Conservation (phyloP, 2,797 vertebrate species). For the Brachyalestes nurse region DNA sequence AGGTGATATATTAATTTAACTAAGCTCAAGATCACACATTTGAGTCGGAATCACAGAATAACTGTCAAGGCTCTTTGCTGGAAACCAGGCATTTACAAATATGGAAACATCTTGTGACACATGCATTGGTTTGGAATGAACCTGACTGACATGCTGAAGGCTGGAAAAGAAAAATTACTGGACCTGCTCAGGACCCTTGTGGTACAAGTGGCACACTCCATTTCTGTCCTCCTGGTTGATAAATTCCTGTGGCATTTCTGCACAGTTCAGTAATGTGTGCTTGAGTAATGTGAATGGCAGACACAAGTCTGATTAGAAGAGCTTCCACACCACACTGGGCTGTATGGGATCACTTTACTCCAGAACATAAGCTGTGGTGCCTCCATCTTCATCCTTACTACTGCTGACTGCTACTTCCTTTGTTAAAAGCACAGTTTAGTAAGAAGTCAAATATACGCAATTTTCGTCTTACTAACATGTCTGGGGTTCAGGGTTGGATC, state of each 20-base stretch:
- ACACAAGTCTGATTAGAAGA: conserved; percentile 15
- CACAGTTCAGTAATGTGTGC: background rate
- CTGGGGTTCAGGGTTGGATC: background rate
- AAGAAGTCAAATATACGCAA: background rate
- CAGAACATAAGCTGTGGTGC: background rate
- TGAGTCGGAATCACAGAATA: conserved; percentile 64
- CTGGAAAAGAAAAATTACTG: conserved; percentile 32
- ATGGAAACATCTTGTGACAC: conserved; percentile 55
- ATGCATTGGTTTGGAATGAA: conserved; percentile 59
- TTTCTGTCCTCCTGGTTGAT: conserved; percentile 6
- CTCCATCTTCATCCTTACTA: background rate
- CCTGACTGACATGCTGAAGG: conserved; percentile 40
- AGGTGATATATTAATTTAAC: background rate
- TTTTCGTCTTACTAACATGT: background rate
- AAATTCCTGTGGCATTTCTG: conserved; percentile 20
- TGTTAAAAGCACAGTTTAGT: background rate
- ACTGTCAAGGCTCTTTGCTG: conserved; percentile 68
- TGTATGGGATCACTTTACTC: background rate
- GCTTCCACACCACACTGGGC: background rate
- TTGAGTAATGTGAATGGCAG: conserved; percentile 27
- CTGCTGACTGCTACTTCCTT: background rate
- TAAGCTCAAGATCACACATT: background rate
- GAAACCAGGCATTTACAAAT: conserved; percentile 65
- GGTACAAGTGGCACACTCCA: conserved; percentile 36
- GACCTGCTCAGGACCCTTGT: conserved; percentile 40